phyloP scores from a whole-genome alignment of 1,140 invertebrate species.

The Grapholita molesta region DNA sequence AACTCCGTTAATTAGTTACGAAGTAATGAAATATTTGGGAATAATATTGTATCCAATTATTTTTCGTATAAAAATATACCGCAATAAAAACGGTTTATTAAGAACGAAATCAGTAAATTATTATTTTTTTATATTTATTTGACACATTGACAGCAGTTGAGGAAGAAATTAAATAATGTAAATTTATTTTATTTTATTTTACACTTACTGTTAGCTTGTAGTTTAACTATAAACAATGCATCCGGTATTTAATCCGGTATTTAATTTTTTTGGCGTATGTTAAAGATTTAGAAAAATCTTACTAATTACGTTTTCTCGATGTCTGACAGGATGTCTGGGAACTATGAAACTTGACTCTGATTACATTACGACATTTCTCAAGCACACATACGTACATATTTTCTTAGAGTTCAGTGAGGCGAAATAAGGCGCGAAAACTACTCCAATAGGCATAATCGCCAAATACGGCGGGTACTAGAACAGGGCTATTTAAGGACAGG shows the following conservation, averaged over 20 bases:
- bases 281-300: neutral
- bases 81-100: too few relatives aligned
- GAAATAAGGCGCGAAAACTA: conserved; percentile 15
- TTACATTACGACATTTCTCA: conserved; percentile 5
- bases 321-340: conserved; percentile 14
- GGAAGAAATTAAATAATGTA: neutral
- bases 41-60: too few relatives aligned
- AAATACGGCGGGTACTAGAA: conserved; percentile 7
- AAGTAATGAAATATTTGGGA: neutral
- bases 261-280: neutral
- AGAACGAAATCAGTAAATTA: too few relatives aligned
- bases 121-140: too few relatives aligned
- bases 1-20: neutral
- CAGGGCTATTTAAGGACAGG: neutral
- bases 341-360: conserved; percentile 12
- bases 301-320: conserved; percentile 10
- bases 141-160: neutral
- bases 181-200: too few relatives aligned
- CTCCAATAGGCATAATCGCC: neutral
- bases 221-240: neutral
- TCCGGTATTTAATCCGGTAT: neutral
- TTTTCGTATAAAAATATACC: too few relatives aligned
- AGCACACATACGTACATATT: neutral
- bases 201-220: too few relatives aligned
- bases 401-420: neutral